A percentile compares a stretch with the other conserved stretches of the same genome.
Conservation (phyloP, 2,888 invertebrate genomes). For the Leistus spinibarbis region DNA sequence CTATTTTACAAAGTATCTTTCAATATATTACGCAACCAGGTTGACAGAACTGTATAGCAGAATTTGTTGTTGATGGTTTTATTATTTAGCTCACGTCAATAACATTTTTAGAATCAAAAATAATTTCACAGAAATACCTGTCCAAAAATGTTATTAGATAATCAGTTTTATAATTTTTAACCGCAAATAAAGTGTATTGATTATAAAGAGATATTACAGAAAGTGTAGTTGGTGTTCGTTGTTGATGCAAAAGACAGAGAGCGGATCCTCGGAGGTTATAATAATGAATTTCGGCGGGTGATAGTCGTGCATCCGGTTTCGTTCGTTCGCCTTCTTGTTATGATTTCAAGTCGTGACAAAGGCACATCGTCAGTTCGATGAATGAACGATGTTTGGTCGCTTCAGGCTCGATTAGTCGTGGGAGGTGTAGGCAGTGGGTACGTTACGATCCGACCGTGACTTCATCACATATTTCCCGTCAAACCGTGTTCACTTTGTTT, state of each 20-base stretch:
- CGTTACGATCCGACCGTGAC: conserved; percentile 1
- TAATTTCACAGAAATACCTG: neutral
- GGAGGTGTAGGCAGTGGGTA: neutral
- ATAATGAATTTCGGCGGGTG: neutral
- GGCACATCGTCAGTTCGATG: conserved; percentile 27
- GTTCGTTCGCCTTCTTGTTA: conserved; percentile 42
- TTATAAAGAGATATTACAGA: neutral
- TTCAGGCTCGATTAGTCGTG: conserved; percentile 43
- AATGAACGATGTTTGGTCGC: conserved; percentile 40
- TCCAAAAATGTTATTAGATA: neutral
- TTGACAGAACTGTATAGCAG: neutral
- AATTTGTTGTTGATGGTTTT: neutral
- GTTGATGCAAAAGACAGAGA: neutral
- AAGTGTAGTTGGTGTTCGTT: neutral
- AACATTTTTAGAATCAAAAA: no score
- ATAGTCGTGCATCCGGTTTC: conserved; percentile 32
- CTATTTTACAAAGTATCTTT: neutral
- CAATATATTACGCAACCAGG: neutral
- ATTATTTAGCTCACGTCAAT: neutral
- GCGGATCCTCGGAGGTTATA: no score
- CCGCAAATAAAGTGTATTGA: no score
- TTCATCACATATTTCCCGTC: conserved; percentile 26
- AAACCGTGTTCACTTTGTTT: conserved; percentile 12
- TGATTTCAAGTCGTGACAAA: conserved; percentile 40
- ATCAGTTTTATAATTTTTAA: neutral